Percentiles rank a stretch among this genome's conserved stretches.
phyloP scores from a whole-genome alignment of 2,888 invertebrate species.

The Torymus aiolomorphi region DNA sequence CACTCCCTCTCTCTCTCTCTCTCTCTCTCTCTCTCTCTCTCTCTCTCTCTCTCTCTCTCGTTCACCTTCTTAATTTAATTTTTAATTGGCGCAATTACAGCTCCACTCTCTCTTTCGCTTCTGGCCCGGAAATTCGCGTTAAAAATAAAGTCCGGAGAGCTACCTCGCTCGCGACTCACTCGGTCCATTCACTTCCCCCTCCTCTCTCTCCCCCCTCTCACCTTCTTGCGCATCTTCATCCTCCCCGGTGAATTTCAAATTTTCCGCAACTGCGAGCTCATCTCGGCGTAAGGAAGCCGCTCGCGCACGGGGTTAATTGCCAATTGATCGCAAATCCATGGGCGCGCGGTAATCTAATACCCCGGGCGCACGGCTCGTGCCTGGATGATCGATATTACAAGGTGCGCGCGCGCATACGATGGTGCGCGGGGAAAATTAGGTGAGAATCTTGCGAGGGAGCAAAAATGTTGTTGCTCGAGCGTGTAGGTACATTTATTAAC shows the following conservation, averaged over 20 bases:
- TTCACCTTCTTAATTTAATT: slow-evolving; percentile 14
- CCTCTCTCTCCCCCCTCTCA: not conserved
- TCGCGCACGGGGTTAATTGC: slow-evolving; percentile 65
- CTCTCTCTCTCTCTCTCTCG: not conserved
- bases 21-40: too few species aligned
- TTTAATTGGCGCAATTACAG: slow-evolving; percentile 14
- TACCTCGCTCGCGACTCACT: too few species aligned
- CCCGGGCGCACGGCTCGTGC: not conserved
- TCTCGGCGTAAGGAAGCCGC: slow-evolving; percentile 10
- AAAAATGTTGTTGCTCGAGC: too few species aligned
- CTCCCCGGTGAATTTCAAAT: slow-evolving; percentile 62
- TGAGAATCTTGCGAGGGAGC: not conserved
- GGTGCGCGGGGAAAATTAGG: not conserved
- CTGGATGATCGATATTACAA: slow-evolving; percentile 57
- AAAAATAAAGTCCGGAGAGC: slow-evolving; percentile 10
- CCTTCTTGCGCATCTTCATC: too few species aligned
- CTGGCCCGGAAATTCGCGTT: not conserved
- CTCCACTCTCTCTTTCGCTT: not conserved
- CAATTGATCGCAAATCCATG: slow-evolving; percentile 65
- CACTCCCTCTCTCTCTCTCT: too few species aligned
- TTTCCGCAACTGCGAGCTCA: slow-evolving; percentile 58
- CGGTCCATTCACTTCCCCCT: not conserved
- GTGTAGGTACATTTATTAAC: not conserved
- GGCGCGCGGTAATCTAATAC: slow-evolving; percentile 57
- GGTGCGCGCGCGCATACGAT: not conserved